Conservation (phyloP, 2,888 invertebrate species). For the Aporophyla lueneburgensis region DNA sequence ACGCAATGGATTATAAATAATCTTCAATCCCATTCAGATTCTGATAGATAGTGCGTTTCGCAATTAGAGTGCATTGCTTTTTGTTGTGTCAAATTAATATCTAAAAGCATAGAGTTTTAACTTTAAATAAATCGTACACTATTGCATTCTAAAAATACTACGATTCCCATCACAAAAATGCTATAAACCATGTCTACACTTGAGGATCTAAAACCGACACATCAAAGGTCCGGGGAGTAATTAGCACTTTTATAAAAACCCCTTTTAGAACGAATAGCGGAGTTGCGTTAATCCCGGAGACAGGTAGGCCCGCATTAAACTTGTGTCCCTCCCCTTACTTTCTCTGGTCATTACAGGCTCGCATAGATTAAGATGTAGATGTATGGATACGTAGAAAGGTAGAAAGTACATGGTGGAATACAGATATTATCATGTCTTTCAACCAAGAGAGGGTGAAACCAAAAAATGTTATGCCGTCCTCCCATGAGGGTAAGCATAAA, state of each 20-base stretch:
- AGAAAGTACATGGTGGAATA: too few relatives aligned
- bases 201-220: constrained; percentile 32
- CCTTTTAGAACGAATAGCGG: constrained; percentile 78
- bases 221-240: constrained; percentile 74
- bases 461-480: too few relatives aligned
- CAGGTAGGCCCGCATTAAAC: constrained; percentile 87
- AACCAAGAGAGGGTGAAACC: too few relatives aligned
- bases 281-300: constrained; percentile 79
- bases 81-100: background rate
- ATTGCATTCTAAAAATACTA: background rate
- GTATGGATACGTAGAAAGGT: background rate
- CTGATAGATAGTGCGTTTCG: too few relatives aligned
- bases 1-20: too few relatives aligned
- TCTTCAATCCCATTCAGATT: too few relatives aligned
- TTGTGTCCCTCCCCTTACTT: constrained; percentile 80
- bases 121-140: background rate
- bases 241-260: constrained; percentile 83
- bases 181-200: constrained; percentile 17
- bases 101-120: too few relatives aligned
- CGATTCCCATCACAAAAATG: background rate
- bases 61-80: too few relatives aligned
- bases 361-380: constrained; percentile 34
- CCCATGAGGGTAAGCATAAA: too few relatives aligned
- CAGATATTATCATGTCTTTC: too few relatives aligned
- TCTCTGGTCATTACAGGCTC: constrained; percentile 76